phyloP scores from a whole-genome alignment of 2,113 vertebrate genomes.

The Verasper variegatus region DNA sequence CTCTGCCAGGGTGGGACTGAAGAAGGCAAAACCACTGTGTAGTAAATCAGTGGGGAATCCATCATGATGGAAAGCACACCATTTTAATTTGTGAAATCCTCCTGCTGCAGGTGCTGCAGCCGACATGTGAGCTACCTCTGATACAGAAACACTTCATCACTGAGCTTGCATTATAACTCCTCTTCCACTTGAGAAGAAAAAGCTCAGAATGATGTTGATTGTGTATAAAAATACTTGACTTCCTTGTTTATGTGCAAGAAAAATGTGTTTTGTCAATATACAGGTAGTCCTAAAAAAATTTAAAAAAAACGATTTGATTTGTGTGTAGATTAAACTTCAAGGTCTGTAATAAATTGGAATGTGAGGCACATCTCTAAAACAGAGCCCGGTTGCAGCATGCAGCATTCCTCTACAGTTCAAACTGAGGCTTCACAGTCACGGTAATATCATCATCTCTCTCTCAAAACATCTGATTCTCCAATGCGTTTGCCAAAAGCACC shows the following conservation, averaged over 20 bases:
- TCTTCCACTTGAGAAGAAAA: not conserved
- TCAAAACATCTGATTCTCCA: slow-evolving; percentile 30
- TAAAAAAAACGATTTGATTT: slow-evolving; percentile 19
- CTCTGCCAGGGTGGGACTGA: slow-evolving; percentile 6
- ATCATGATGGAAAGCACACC: slow-evolving; percentile 15
- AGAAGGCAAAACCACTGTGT: not conserved
- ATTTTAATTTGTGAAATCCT: slow-evolving; percentile 5
- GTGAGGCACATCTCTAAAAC: not conserved
- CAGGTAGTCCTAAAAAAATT: not conserved
- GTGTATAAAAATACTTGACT: not conserved
- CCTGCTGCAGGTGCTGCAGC: not conserved
- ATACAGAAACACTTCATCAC: not conserved
- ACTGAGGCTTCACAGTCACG: not conserved
- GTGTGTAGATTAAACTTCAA: slow-evolving; percentile 29
- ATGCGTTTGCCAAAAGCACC: slow-evolving; percentile 24
- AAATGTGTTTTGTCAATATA: not conserved
- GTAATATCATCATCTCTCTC: slow-evolving; percentile 6
- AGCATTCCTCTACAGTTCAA: slow-evolving; percentile 6
- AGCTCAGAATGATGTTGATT: not conserved
- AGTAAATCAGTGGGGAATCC: slow-evolving; percentile 20
- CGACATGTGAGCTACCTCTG: not conserved
- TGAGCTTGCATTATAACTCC: not conserved
- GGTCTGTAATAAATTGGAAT: slow-evolving; percentile 18
- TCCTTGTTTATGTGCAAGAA: not conserved
- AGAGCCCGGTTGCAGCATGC: slow-evolving; percentile 8